phyloP scores from a whole-genome alignment of 1,140 invertebrate genomes.

The Drosophila varians region DNA sequence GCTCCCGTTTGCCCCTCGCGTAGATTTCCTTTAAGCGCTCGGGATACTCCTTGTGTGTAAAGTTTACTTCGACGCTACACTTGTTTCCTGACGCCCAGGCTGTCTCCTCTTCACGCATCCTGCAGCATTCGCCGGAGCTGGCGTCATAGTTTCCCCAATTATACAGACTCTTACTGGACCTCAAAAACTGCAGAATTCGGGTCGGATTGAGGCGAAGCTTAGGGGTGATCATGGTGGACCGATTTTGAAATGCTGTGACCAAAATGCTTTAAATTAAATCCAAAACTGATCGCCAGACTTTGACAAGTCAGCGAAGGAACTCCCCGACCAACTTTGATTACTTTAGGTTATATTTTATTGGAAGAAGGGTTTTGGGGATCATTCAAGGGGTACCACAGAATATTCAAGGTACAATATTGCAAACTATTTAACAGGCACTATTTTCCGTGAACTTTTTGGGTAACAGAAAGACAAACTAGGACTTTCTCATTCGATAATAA shows the following conservation, averaged over 20 bases:
- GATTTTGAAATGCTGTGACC: background rate
- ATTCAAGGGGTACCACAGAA: background rate
- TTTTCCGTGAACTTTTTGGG: background rate
- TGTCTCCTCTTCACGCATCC: slow-evolving; percentile 3
- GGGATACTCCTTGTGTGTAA: slow-evolving; percentile 5
- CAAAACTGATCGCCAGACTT: background rate
- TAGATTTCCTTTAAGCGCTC: slow-evolving; percentile 26
- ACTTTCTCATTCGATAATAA: slow-evolving; percentile 56
- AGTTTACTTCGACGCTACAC: background rate
- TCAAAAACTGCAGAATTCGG: background rate
- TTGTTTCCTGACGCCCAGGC: background rate
- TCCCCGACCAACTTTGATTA: background rate
- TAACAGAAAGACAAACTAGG: slow-evolving; percentile 7
- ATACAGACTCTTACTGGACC: background rate
- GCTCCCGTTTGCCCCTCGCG: background rate
- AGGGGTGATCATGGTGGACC: slow-evolving; percentile 1
- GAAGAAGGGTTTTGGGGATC: background rate
- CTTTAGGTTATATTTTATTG: background rate
- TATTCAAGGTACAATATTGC: background rate
- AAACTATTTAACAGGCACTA: no score
- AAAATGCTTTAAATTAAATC: background rate
- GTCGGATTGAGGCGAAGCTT: background rate
- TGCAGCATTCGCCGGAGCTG: slow-evolving; percentile 8
- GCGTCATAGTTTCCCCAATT: slow-evolving; percentile 50
- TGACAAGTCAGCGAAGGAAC: background rate